Conservation (phyloP, 2,888 invertebrate species). For the Acleris literana region DNA sequence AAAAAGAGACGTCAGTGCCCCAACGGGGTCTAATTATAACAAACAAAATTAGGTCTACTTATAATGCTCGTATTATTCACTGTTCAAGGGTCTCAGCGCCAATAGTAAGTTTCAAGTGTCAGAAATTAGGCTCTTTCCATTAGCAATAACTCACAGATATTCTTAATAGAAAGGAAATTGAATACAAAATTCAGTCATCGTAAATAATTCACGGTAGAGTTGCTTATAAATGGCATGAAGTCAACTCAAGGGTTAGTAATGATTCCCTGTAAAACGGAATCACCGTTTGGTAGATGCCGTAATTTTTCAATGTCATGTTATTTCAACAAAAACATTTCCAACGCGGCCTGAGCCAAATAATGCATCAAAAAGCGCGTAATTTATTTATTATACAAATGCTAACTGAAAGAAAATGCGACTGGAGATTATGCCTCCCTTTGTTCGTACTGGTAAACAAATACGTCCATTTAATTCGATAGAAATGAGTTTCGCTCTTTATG, state of each 20-base stretch:
- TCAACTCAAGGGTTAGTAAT: conserved; percentile 38
- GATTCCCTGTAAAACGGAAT: conserved; percentile 26
- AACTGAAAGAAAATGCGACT: conserved; percentile 1
- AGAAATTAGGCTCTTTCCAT: conserved; percentile 37
- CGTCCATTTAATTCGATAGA: background rate
- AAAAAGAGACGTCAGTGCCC: too few species aligned
- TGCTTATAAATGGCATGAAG: conserved; percentile 50
- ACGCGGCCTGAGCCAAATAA: background rate
- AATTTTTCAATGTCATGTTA: conserved; percentile 25
- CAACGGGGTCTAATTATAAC: too few species aligned
- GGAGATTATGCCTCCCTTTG: background rate
- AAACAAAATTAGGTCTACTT: too few species aligned
- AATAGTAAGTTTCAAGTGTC: conserved; percentile 21
- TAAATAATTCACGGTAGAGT: conserved; percentile 55
- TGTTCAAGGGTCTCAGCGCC: conserved; percentile 15
- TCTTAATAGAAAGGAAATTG: conserved; percentile 67
- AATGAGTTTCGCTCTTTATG: background rate
- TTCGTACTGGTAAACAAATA: background rate
- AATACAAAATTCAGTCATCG: conserved; percentile 66
- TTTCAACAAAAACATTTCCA: conserved; percentile 23
- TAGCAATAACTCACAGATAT: conserved; percentile 57
- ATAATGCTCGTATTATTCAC: too few species aligned
- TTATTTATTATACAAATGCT: conserved; percentile 6
- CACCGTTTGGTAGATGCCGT: conserved; percentile 19
- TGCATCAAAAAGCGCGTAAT: conserved; percentile 11